These are phyloP conservation scores for Mustela lutreola DNA, from an alignment of 2,113 vertebrate species.

Conservation along the genomic window DNA sequence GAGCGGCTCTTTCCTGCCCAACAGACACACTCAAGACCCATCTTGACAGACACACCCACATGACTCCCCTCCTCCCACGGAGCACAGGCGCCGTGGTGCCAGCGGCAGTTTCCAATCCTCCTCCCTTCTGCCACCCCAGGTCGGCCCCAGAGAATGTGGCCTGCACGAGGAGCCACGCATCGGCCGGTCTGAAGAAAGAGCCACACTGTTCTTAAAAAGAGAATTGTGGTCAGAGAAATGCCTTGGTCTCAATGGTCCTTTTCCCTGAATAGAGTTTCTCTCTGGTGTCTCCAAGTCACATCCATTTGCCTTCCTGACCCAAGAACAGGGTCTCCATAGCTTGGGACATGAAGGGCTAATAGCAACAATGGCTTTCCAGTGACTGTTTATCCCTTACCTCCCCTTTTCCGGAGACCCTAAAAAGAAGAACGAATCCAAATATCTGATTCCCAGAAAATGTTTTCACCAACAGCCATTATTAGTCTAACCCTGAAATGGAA, in stretches of 20 bases:
- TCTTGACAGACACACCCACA: background rate
- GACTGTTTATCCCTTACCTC: background rate
- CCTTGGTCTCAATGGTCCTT: background rate
- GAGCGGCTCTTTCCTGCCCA: background rate
- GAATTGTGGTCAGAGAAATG: constrained; percentile 55
- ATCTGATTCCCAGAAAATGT: constrained; percentile 65
- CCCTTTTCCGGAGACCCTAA: background rate
- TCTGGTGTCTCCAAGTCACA: constrained; percentile 39
- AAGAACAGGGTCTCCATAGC: background rate
- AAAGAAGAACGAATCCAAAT: constrained; percentile 61
- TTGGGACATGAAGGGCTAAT: background rate
- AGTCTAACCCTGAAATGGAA: constrained; percentile 63
- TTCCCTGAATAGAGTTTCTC: constrained; percentile 9
- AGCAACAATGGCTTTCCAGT: background rate
- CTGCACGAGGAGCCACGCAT: background rate
- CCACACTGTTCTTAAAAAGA: constrained; percentile 23
- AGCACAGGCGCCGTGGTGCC: background rate
- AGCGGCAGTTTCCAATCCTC: background rate
- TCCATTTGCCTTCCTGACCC: background rate
- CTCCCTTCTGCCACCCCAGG: background rate
- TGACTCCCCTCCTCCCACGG: background rate
- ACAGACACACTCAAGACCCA: too few relatives aligned
- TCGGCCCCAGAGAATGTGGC: background rate
- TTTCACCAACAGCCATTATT: constrained; percentile 30
- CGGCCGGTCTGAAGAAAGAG: background rate